A percentile compares a stretch with the other conserved stretches of the same genome.
These are phyloP conservation scores for Eubucco bourcierii DNA, from an alignment of 2,113 vertebrate species.

Conservation along the genomic window DNA sequence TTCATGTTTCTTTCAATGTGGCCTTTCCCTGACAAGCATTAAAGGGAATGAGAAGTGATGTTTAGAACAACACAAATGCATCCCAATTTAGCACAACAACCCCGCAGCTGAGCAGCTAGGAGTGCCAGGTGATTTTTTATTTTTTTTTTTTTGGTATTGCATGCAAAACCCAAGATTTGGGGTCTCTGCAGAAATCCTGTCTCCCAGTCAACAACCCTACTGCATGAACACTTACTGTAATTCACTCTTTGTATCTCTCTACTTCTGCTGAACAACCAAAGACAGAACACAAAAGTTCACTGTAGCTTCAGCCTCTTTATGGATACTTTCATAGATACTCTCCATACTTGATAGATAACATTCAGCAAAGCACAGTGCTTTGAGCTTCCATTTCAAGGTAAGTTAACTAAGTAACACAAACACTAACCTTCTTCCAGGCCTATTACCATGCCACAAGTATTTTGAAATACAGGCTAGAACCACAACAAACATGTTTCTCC, in stretches of 20 bases:
- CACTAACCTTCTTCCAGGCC: not conserved
- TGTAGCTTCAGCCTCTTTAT: not conserved
- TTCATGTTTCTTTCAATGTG: not conserved
- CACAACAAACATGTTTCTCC: constrained; percentile 16
- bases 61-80: not conserved
- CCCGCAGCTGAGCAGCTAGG: not conserved
- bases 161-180: not conserved
- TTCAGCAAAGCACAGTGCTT: not conserved
- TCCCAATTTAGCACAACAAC: not conserved
- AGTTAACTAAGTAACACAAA: not conserved
- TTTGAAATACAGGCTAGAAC: constrained; percentile 11
- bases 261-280: not conserved
- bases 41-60: not conserved
- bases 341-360: not conserved
- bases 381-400: not conserved
- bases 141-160: not conserved
- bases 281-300: not conserved
- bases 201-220: not conserved
- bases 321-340: no score
- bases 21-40: not conserved
- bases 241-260: not conserved
- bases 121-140: no score
- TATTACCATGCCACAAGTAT: not conserved
- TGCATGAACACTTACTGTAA: not conserved
- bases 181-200: not conserved